Base-by-base conservation (phyloP, 2,888 invertebrate species). In the Lysandra bellargus region DNA sequence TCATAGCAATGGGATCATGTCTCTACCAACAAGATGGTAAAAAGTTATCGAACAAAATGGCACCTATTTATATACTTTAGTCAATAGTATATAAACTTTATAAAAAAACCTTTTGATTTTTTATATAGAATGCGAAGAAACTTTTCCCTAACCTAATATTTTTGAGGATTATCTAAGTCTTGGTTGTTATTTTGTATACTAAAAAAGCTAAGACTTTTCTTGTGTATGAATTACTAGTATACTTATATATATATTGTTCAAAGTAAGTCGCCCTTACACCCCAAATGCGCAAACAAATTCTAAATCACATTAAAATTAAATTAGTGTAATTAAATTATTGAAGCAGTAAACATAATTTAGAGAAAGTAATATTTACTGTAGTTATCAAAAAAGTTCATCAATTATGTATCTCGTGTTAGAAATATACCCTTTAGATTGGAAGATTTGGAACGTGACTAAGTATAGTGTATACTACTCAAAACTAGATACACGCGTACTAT, bases 251-350 rank as follows among this genome's bases (percentile, higher is more conserved):
- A 23, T 53, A 64, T 64, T 14, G 4, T 23, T 76, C 2, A 78
- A 78, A 80, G 81, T 84, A 85, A 83, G 81, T 87, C 85, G 90
- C 87, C 89, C 84, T 88, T 81, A 85, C 84, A 87, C 89, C 87
- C 88, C 84, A 83, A 83, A 80, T 86, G 89, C 85, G 90, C 90
- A 93, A 93, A 92, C 91, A 94, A 93, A 94, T 93, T 93, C 93
- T 93, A 93, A 93, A 93, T 93, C 90, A 92, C 92, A 87, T 89
- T 90, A 87, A 89, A 90, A 88, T 89, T 88, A 91, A 85, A 81
- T 82, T 90, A 91, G 88, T 89, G 87, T 88, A 87, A 88, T 87
- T 81, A 80, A 81, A 81, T 82, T 89, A 88, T 87, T 88, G 86
- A 86, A 84, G 83, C 87, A 83, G 81, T 88, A 88, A 89, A 89